A percentile compares a stretch with the other conserved stretches of the same genome.
Evolutionary conservation across 92 coral and sea anemone genomes (phyloP).

Genomic region (Umimayanthus kanabou): DNA sequence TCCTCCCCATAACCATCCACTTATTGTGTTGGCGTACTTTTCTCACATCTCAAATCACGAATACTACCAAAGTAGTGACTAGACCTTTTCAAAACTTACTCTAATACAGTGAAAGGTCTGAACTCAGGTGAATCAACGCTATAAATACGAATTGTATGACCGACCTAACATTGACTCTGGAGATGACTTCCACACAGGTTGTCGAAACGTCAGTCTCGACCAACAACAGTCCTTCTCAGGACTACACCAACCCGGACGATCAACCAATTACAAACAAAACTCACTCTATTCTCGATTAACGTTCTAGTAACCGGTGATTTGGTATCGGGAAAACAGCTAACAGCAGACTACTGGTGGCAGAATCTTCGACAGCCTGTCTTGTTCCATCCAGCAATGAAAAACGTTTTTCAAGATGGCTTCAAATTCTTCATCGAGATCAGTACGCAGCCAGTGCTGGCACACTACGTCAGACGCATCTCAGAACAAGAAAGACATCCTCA

Average conservation of each 20-base stretch:
- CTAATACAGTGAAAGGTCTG: not conserved
- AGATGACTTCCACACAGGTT: no score
- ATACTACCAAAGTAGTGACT: not conserved
- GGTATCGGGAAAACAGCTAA: conserved; percentile 51
- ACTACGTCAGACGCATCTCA: conserved; percentile 63
- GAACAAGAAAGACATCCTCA: conserved; percentile 24
- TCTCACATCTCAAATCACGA: no score
- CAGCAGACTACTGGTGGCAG: conserved; percentile 77
- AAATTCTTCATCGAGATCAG: conserved; percentile 70
- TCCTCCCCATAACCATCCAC: no score
- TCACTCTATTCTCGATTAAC: conserved; percentile 47
- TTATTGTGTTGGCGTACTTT: no score
- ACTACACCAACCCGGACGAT: not conserved
- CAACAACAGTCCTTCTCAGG: no score
- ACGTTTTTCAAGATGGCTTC: conserved; percentile 65
- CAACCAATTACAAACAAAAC: not conserved
- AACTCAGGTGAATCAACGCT: no score
- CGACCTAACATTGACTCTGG: no score
- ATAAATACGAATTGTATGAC: no score
- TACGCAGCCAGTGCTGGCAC: conserved; percentile 69
- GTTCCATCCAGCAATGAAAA: conserved; percentile 59
- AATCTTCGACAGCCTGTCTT: conserved; percentile 75
- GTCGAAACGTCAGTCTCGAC: no score
- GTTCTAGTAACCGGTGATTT: conserved; percentile 62
- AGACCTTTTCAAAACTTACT: not conserved